Base-by-base conservation (phyloP, 2,113 vertebrate species). In the Anas platyrhynchos region DNA sequence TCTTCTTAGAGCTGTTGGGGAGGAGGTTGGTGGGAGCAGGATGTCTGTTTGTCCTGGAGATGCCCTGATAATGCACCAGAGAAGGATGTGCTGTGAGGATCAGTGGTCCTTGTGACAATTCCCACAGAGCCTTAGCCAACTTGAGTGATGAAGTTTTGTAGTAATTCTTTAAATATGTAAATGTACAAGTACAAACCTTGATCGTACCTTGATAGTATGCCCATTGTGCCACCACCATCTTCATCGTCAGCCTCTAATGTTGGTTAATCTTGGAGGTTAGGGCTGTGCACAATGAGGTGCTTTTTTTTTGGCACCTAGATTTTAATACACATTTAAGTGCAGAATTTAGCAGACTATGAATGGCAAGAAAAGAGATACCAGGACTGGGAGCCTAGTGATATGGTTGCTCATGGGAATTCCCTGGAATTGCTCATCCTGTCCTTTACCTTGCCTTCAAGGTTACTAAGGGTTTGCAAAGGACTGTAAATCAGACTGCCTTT, bases 201-300 rank as follows among this genome's bases (percentile, higher is more conserved):
- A 38, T 1, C 2, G 1, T 15, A 21, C 27, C 41, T 38, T 20
- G 44, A 14, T 18, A 23, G 26, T 4, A 5, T 4, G 4, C 11
- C 73, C 1, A 0, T 59, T n/a, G 59, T 46, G 25, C 66, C 6
- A 34, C n/a, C 78, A 55, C 20, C n/a, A 2, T 9, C 58, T 72
- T 38, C n/a, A 27, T 0, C 23, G 15, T 13, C 52, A 77, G n/a
- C 34, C 16, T 36, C 44, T n/a, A 32, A 8, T 7, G 7, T 11
- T 38, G 4, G 18, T 16, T 52, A n/a, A 22, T 9, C 0, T 23
- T 29, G 54, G 43, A 56, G 2, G 25, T 44, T 32, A 4, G 13
- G 13, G 20, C 21, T 23, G 54, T 7, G 20, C n/a, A 34, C 14
- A 11, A 1, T 5, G 21, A 55, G 41, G 12, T 32, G 32, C 13